Conservation (phyloP, 2,113 vertebrate species). For the Camelus bactrianus region DNA sequence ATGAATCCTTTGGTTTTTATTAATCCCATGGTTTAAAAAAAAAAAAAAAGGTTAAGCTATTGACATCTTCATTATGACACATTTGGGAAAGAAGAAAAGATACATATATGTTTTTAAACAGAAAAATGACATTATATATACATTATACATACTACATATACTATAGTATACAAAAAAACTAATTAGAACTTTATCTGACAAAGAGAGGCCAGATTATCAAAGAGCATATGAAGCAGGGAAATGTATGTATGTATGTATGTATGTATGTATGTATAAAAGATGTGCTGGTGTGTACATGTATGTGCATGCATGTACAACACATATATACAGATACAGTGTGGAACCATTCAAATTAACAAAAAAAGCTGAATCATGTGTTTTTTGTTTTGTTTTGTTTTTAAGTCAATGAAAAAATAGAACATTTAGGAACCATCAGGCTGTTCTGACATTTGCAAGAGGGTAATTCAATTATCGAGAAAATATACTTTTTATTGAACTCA, state of each 20-base stretch:
- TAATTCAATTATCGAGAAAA: constrained; percentile 49
- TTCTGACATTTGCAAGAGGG: not conserved
- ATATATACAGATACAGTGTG: not conserved
- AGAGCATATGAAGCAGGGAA: not conserved
- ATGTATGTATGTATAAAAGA: not conserved
- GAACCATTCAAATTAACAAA: not conserved
- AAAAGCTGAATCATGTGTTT: constrained; percentile 1
- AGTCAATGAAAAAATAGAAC: not conserved
- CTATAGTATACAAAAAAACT: not conserved
- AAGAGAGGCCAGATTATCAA: not conserved
- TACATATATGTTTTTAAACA: not conserved
- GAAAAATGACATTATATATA: not conserved
- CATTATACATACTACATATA: not conserved
- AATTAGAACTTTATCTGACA: constrained; percentile 29
- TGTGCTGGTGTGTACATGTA: not conserved
- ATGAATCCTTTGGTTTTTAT: not conserved
- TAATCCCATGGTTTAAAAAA: not conserved
- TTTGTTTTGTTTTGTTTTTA: not conserved
- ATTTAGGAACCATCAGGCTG: not conserved
- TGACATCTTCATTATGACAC: not conserved
- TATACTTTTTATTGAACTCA: not conserved
- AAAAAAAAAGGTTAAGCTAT: constrained; percentile 15
- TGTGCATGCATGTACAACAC: not conserved
- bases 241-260: not conserved
- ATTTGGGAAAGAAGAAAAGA: not conserved